Conservation (phyloP, 1,140 invertebrate genomes). For the Anastatus disparis region DNA sequence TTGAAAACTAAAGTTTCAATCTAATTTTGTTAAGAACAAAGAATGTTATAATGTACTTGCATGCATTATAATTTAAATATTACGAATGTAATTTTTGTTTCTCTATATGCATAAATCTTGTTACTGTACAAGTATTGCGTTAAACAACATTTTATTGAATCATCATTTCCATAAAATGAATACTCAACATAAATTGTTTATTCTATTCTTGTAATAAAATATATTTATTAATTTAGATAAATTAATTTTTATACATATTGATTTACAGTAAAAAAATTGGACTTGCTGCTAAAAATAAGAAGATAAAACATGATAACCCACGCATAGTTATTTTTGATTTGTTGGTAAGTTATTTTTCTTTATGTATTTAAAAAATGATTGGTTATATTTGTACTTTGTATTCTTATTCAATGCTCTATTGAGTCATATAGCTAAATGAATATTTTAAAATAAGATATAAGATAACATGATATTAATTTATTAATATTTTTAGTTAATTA, state of each 20-base stretch:
- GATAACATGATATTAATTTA: not conserved
- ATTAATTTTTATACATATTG: no score
- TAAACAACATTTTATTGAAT: no score
- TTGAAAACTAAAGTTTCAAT: no score
- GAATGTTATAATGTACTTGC: no score
- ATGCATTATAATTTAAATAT: no score
- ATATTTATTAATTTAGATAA: not conserved
- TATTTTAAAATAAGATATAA: not conserved
- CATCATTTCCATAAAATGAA: no score
- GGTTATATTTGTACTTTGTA: constrained; percentile 12
- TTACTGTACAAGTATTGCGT: no score
- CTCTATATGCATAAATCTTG: no score
- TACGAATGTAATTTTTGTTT: no score
- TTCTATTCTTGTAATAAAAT: no score
- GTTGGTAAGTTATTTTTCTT: constrained; percentile 68
- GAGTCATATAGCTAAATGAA: no score
- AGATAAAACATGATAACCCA: constrained; percentile 86
- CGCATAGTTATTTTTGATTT: constrained; percentile 89
- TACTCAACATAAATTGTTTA: not conserved
- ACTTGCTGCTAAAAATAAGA: constrained; percentile 86
- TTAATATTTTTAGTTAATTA: constrained; percentile 4
- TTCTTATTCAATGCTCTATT: not conserved
- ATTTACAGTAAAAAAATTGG: constrained; percentile 85
- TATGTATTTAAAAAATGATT: not conserved
- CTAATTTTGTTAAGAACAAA: no score